Conservation (phyloP, 2,113 vertebrate genomes). For the Potamarius usumacintae region DNA sequence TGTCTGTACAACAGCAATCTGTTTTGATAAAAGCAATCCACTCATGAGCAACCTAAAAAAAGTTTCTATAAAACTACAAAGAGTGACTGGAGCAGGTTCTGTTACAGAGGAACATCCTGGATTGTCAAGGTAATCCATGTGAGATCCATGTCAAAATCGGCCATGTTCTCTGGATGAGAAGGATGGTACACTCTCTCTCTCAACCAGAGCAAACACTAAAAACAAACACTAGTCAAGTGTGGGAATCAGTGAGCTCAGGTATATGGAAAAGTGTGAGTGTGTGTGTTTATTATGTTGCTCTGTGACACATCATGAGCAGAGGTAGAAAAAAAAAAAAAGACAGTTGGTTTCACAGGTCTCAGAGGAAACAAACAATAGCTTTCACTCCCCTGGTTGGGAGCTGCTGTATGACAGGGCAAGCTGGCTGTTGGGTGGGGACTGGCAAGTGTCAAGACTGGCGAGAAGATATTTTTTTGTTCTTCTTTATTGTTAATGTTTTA, state of each 20-base stretch:
- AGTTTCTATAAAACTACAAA: background rate
- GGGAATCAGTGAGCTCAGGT: background rate
- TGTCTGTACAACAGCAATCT: slow-evolving; percentile 55
- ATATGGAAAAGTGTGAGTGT: background rate
- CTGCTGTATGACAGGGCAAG: background rate
- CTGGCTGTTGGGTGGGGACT: background rate
- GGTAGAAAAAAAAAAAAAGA: background rate
- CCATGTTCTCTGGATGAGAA: background rate
- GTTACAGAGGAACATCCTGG: slow-evolving; percentile 7
- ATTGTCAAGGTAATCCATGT: slow-evolving; percentile 40
- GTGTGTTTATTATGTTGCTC: background rate
- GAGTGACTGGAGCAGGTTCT: background rate
- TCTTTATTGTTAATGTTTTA: too few species aligned
- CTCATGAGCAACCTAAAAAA: slow-evolving; percentile 26
- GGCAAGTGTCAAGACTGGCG: background rate
- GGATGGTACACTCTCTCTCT: background rate
- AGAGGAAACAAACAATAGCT: background rate
- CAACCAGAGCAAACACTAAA: background rate
- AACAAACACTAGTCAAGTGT: background rate
- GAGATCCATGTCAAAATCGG: background rate
- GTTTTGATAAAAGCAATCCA: slow-evolving; percentile 26
- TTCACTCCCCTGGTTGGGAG: background rate
- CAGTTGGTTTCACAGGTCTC: background rate
- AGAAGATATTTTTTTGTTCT: background rate
- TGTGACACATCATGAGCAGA: background rate